Percentiles rank a stretch among this genome's conserved stretches.
Conservation (phyloP, 2,797 vertebrate species). For the Macrochelys suwanniensis region DNA sequence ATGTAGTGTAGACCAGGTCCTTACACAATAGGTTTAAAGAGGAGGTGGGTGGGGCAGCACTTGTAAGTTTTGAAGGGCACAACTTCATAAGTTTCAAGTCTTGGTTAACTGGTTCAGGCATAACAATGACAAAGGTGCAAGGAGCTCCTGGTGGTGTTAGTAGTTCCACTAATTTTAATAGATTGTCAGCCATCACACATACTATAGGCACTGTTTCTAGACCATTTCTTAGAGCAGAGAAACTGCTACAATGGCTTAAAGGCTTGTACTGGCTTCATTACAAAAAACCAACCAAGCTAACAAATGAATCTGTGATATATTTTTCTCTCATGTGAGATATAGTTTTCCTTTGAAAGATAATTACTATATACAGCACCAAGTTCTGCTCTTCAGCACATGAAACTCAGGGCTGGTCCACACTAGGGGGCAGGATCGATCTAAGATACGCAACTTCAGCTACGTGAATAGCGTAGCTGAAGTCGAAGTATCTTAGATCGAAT, state of each 20-base stretch:
- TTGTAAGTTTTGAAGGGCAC: background rate
- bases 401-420: no score
- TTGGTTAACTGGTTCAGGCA: background rate
- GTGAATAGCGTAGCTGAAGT: no score
- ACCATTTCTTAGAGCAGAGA: background rate
- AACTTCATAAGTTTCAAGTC: background rate
- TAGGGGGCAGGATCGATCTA: no score
- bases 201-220: background rate
- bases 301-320: background rate
- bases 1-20: background rate
- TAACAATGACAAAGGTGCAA: background rate
- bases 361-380: fast-evolving
- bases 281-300: background rate
- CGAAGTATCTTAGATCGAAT: no score
- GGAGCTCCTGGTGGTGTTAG: background rate
- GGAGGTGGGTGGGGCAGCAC: background rate
- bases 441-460: no score
- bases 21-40: background rate
- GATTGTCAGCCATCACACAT: background rate
- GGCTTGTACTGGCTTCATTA: background rate
- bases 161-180: background rate
- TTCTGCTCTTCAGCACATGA: background rate
- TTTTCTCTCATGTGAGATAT: background rate
- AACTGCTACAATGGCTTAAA: background rate
- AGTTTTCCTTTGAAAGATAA: background rate